Percentiles rank a stretch among this genome's conserved stretches.
Evolutionary conservation across 2,888 invertebrate genomes (phyloP).

Genomic region (Drosophila meridionalis): DNA sequence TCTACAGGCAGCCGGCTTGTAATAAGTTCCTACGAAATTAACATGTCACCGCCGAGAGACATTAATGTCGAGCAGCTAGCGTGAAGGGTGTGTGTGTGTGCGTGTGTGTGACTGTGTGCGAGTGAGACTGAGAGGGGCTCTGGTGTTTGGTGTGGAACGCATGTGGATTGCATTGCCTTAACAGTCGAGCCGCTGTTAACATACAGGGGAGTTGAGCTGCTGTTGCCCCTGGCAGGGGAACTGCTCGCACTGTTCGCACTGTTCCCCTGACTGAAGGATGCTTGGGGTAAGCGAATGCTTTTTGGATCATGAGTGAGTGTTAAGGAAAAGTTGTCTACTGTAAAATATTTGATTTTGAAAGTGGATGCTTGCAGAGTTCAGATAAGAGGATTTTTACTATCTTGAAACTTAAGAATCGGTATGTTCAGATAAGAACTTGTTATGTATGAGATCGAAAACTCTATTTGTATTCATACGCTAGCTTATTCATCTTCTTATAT

Average conservation of each 20-base stretch:
- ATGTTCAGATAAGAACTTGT: too few relatives aligned
- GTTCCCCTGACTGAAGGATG: constrained; percentile 3
- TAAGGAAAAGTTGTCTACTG: not conserved
- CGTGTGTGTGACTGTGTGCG: not conserved
- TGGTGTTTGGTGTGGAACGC: constrained; percentile 18
- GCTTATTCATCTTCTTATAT: not conserved
- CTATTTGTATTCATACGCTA: not conserved
- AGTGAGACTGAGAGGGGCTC: not conserved
- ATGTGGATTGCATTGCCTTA: constrained; percentile 30
- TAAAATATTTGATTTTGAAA: not conserved
- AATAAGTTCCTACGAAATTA: constrained; percentile 73
- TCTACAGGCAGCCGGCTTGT: constrained; percentile 37
- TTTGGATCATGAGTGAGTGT: not conserved
- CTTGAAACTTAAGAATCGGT: too few relatives aligned
- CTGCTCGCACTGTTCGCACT: not conserved
- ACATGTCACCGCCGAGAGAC: constrained; percentile 75
- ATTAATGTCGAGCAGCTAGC: constrained; percentile 49
- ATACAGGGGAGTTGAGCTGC: not conserved
- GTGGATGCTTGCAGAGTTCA: not conserved
- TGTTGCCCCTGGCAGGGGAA: constrained; percentile 13
- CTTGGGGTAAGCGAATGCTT: constrained; percentile 12
- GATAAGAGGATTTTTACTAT: too few relatives aligned
- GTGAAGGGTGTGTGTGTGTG: not conserved
- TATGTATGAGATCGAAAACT: too few relatives aligned
- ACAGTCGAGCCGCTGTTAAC: constrained; percentile 26